Conservation (phyloP, 23 tunicate genomes). For the Styela clava region DNA sequence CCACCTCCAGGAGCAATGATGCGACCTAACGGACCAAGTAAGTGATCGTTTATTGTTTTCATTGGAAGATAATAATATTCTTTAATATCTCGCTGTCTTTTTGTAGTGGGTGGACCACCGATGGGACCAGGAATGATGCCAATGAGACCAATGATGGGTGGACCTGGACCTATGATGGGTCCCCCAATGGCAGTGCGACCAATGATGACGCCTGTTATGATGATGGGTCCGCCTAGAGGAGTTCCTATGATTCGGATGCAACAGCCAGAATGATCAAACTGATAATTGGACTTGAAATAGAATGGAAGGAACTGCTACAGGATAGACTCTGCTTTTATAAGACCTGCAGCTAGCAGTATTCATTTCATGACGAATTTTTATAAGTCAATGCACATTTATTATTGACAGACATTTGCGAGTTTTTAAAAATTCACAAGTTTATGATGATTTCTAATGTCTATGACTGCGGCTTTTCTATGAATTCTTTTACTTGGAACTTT, state of each 20-base stretch:
- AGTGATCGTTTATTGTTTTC: constrained; percentile 23
- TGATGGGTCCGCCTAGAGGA: constrained; percentile 80
- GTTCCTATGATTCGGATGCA: constrained; percentile 37
- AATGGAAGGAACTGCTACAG: too few species aligned
- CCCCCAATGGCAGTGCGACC: constrained; percentile 38
- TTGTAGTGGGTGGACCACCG: constrained; percentile 37
- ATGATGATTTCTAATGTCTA: too few species aligned
- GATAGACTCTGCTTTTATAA: too few species aligned
- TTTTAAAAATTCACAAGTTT: too few species aligned
- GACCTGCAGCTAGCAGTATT: too few species aligned
- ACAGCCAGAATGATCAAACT: constrained; percentile 3
- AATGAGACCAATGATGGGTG: constrained; percentile 64
- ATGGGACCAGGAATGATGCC: constrained; percentile 69
- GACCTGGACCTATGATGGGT: constrained; percentile 65
- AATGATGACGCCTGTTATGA: constrained; percentile 61
- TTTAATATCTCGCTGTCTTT: too few species aligned
- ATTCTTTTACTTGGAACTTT: too few species aligned
- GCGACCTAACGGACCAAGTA: constrained; percentile 63
- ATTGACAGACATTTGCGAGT: too few species aligned
- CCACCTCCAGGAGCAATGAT: constrained; percentile 72
- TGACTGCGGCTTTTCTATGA: too few species aligned
- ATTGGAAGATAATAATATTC: background rate
- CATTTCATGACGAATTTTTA: too few species aligned
- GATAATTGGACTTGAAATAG: background rate
- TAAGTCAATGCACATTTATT: too few species aligned